phyloP scores from a whole-genome alignment of 2,888 invertebrate genomes.

The Stenodera caucasica region DNA sequence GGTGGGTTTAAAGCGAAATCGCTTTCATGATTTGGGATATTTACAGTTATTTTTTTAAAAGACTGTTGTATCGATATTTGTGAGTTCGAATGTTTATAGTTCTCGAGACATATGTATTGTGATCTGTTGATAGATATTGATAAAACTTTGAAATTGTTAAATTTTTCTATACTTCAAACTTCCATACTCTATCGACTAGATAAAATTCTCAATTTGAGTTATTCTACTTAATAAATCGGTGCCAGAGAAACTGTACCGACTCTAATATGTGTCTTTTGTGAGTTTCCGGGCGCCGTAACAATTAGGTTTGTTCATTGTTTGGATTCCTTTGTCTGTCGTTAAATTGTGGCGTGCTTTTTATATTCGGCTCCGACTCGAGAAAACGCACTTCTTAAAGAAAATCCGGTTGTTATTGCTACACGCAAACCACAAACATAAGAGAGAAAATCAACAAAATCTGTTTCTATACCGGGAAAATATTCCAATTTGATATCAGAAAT shows the following conservation, averaged over 20 bases:
- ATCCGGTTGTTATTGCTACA: conserved; percentile 23
- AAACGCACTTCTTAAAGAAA: conserved; percentile 23
- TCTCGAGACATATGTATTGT: too few species aligned
- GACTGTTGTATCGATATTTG: too few species aligned
- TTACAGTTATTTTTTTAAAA: too few species aligned
- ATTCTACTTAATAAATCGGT: background rate
- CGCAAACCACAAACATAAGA: conserved; percentile 12
- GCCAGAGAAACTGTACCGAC: background rate
- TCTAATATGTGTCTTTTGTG: conserved; percentile 30
- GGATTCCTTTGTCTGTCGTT: conserved; percentile 30
- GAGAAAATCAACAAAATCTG: conserved; percentile 5
- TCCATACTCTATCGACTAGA: too few species aligned
- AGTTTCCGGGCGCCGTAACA: conserved; percentile 30
- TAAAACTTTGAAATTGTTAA: background rate
- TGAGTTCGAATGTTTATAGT: background rate
- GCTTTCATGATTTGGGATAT: too few species aligned
- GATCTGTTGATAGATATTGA: background rate
- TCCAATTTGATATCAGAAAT: background rate
- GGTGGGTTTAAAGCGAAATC: too few species aligned
- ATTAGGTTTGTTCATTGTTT: conserved; percentile 36
- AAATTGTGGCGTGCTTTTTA: conserved; percentile 19
- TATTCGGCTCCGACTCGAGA: background rate
- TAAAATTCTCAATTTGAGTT: background rate
- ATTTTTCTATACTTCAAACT: background rate
- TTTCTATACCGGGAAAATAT: too few species aligned